phyloP scores from a whole-genome alignment of 2,797 vertebrate genomes.

The Spinus pinus region DNA sequence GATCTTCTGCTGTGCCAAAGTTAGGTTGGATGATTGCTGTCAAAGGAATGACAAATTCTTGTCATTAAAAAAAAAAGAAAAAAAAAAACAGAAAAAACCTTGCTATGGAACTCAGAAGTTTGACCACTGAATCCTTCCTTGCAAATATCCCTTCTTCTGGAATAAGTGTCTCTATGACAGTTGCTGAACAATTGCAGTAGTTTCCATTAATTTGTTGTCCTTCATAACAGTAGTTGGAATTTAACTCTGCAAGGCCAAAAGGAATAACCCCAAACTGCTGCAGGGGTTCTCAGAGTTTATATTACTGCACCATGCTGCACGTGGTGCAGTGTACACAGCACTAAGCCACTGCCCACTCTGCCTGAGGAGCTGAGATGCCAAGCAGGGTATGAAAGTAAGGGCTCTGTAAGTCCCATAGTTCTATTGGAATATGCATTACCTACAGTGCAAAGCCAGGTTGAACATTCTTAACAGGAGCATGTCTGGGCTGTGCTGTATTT shows the following conservation, averaged over 20 bases:
- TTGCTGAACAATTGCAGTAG: not conserved
- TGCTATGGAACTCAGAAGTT: not conserved
- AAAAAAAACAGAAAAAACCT: not conserved
- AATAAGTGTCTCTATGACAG: not conserved
- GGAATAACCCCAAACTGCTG: not conserved
- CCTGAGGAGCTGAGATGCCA: not conserved
- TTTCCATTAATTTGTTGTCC: not conserved
- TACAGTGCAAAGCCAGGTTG: not conserved
- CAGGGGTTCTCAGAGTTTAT: not conserved
- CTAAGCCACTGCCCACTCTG: not conserved
- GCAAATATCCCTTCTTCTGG: not conserved
- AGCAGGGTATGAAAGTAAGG: not conserved
- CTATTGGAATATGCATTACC: not conserved
- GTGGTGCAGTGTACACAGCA: rapidly evolving
- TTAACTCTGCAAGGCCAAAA: not conserved
- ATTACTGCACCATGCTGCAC: not conserved
- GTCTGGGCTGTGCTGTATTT: not conserved
- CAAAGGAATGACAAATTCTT: not conserved
- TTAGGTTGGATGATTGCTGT: not conserved
- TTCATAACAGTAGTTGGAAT: not conserved
- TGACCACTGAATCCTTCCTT: not conserved
- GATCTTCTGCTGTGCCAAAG: not conserved
- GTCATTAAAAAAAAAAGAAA: not conserved
- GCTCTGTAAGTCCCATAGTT: not conserved
- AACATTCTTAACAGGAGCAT: not conserved